Percentiles rank a stretch among this genome's conserved stretches.
phyloP scores from a whole-genome alignment of 2,888 invertebrate genomes.

The Tethea ocularis region DNA sequence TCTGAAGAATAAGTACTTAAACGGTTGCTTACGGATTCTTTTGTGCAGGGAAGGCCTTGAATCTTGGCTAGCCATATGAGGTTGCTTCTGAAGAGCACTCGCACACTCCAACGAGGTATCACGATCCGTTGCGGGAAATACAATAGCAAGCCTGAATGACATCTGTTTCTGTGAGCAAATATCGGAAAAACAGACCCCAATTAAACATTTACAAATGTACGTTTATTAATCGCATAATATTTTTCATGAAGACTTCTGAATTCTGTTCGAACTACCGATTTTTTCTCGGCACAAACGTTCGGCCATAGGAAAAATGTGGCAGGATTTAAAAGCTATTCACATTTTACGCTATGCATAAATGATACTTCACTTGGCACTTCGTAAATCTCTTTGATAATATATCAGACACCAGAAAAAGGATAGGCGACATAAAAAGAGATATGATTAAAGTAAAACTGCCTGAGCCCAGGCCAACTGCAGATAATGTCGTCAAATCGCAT shows the following conservation, averaged over 20 bases:
- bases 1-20: constrained; percentile 42
- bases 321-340: background rate
- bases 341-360: constrained; percentile 25
- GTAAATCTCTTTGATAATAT: constrained; percentile 29
- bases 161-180: too few relatives aligned
- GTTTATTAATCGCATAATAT: too few relatives aligned
- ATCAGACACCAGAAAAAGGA: constrained; percentile 31
- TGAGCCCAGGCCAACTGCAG: constrained; percentile 22
- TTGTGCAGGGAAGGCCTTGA: constrained; percentile 44
- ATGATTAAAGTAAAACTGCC: constrained; percentile 33
- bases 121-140: constrained; percentile 7
- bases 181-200: too few relatives aligned
- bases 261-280: too few relatives aligned
- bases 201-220: too few relatives aligned
- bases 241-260: too few relatives aligned
- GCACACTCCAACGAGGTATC: constrained; percentile 18
- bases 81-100: constrained; percentile 33
- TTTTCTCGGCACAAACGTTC: background rate
- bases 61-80: constrained; percentile 31
- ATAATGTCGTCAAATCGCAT: constrained; percentile 28
- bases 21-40: constrained; percentile 42
- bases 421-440: constrained; percentile 30
- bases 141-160: background rate
- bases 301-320: background rate
- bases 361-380: constrained; percentile 15